phyloP scores from a whole-genome alignment of 2,797 vertebrate genomes.

The Manis pentadactyla region DNA sequence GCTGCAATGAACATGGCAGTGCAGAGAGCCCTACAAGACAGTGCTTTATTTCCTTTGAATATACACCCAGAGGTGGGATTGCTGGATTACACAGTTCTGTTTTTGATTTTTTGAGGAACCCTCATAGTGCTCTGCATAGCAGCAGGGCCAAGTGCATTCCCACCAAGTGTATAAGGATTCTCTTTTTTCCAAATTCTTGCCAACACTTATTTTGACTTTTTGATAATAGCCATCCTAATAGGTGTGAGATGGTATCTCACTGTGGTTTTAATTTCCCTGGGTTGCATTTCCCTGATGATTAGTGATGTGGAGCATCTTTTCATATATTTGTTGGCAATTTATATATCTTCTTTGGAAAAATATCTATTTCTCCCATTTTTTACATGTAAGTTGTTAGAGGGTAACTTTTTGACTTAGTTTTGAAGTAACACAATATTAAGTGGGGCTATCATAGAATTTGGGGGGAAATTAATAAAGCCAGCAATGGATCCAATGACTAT shows the following conservation, averaged over 20 bases:
- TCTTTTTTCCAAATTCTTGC: background rate
- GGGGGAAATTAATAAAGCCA: background rate
- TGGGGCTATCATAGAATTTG: background rate
- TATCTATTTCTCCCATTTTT: background rate
- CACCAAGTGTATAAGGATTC: background rate
- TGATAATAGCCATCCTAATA: background rate
- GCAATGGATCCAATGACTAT: background rate
- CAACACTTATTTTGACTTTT: background rate
- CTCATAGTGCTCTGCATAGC: background rate
- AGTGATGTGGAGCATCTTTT: too few species aligned
- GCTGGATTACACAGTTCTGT: background rate
- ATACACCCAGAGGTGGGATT: background rate
- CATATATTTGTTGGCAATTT: background rate
- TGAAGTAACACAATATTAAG: background rate
- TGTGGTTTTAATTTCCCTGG: background rate
- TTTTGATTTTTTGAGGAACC: background rate
- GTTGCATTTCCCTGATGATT: background rate
- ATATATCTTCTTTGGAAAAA: background rate
- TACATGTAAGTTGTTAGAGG: background rate
- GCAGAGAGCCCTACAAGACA: background rate
- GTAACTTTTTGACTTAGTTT: constrained; percentile 1
- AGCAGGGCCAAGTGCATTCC: background rate
- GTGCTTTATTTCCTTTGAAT: background rate
- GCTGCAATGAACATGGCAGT: background rate
- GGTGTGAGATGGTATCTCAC: background rate